phyloP scores from a whole-genome alignment of 92 coral and sea anemone genomes.

The Zoanthus sansibaricus region DNA sequence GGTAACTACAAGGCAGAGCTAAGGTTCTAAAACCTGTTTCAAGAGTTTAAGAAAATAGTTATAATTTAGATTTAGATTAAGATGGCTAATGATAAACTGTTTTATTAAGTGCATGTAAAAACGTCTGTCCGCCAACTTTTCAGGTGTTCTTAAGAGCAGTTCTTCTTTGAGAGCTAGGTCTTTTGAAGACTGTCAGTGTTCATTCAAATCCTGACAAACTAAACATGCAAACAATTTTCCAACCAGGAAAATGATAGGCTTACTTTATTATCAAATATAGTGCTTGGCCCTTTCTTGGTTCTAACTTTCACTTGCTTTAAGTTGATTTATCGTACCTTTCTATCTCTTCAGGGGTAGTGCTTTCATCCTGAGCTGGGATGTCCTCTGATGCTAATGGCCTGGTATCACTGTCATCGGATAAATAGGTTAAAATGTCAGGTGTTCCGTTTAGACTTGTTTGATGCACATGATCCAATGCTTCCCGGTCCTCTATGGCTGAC shows the following conservation, averaged over 20 bases:
- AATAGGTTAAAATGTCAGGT: conserved; percentile 20
- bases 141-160: not conserved
- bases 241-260: not conserved
- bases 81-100: not conserved
- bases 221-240: too few species aligned
- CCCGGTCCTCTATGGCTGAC: not conserved
- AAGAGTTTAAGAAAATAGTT: not conserved
- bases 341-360: conserved; percentile 5
- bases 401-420: conserved; percentile 82
- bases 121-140: not conserved
- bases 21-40: not conserved
- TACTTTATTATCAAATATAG: too few species aligned
- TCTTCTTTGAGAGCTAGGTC: not conserved
- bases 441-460: not conserved
- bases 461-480: not conserved
- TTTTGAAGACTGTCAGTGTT: too few species aligned
- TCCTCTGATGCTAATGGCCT: conserved; percentile 33
- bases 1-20: not conserved
- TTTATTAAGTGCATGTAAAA: not conserved
- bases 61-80: not conserved
- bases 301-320: too few species aligned
- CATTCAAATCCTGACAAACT: too few species aligned
- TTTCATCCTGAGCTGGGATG: not conserved
- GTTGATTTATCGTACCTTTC: not conserved
- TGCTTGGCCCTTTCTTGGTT: too few species aligned